Evolutionary conservation across 2,113 vertebrate species (phyloP).

Genomic region (Pungitius pungitius): DNA sequence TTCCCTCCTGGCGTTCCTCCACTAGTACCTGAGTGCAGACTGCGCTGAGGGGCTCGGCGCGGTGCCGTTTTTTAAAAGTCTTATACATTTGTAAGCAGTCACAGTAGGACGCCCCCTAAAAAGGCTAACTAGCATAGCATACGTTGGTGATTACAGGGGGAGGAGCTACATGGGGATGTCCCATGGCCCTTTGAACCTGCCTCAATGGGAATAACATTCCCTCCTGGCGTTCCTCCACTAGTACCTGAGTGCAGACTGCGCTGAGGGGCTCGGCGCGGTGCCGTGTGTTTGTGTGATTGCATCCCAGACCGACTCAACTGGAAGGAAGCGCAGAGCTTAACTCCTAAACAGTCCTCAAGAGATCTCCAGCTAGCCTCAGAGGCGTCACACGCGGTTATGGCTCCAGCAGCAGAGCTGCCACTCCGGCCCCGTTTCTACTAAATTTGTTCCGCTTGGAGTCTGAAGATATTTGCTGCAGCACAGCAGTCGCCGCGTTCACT

Average conservation of each 20-base stretch:
- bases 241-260: background rate
- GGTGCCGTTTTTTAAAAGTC: background rate
- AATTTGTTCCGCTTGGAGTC: conserved; percentile 28
- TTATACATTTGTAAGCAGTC: background rate
- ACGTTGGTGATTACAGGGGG: background rate
- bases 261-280: background rate
- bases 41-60: background rate
- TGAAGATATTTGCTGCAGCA: conserved; percentile 36
- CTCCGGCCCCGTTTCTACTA: conserved; percentile 24
- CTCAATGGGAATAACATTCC: background rate
- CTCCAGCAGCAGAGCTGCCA: conserved; percentile 18
- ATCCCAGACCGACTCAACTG: background rate
- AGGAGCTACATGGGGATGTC: background rate
- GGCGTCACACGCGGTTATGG: background rate
- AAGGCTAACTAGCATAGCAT: background rate
- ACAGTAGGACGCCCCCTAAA: background rate
- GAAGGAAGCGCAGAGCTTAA: background rate
- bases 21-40: background rate
- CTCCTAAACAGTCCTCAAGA: background rate
- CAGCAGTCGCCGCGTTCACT: conserved; percentile 39
- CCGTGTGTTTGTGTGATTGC: too few relatives aligned
- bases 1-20: background rate
- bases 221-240: background rate
- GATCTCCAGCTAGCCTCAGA: conserved; percentile 11
- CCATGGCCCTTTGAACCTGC: background rate